Evolutionary conservation across 2,888 invertebrate species (phyloP), one percentile per base, ranked within the genome.

Genomic region (Dorcus parallelipipedus): DNA sequence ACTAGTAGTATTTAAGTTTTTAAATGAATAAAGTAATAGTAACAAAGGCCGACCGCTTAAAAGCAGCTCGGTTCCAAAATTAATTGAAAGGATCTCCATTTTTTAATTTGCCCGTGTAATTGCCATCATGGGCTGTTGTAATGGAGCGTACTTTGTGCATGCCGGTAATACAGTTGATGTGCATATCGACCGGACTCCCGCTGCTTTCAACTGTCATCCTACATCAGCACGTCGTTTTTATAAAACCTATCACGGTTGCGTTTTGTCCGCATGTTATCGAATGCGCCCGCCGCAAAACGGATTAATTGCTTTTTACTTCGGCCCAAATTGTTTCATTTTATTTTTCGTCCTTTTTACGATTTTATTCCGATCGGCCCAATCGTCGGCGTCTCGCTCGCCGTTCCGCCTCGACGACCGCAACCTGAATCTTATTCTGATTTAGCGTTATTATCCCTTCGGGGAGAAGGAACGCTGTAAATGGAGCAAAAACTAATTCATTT

Each of bases 241-340:
- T 64, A 65, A 65, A 67, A 67, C 62, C 68, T 63, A 66, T 66
- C 68, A 63, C 58, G 59, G 55, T 64, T 56, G 56, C 61, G 64
- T 62, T 62, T 67, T 65, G 69, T 73, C 71, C 73, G 67, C 73
- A 72, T 73, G 76, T 75, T 73, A 75, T 74, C 72, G 73, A 74
- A 75, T 74, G 70, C 70, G 67, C 56, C 59, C 64, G 58, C 74
- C 73, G 62, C 74, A 74, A 71, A 75, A 73, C 71, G 69, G 71
- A 74, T 74, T 74, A 74, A 76, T 75, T 73, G 73, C 70, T 73
- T 73, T 75, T 72, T 72, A 71, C 69, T 67, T 69, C 60, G 59
- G 48, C 48, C 45, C 14, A 2, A 45, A 45, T 45, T 45, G 45
- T 45, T 45, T 20, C 20, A 20, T 20, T 45, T 10, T 20, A 9